Base-by-base conservation (phyloP, 2,888 invertebrate genomes). In the Scaptodrosophila latifasciaeformis region DNA sequence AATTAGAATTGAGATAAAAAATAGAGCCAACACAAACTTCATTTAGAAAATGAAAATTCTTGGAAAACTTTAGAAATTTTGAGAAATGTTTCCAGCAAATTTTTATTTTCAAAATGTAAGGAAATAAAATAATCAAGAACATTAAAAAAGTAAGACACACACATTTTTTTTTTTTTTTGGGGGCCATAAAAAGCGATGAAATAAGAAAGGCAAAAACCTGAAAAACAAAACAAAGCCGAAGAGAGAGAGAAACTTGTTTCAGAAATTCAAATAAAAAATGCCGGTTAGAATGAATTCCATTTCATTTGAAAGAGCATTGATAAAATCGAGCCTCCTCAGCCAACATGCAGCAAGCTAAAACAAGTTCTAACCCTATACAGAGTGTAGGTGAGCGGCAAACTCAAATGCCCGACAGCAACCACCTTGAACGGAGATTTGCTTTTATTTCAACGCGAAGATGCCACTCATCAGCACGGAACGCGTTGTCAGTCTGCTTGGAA, bases 401-500 rank as follows among this genome's bases (percentile, higher is more conserved):
- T n/a, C n/a, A n/a, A n/a, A n/a, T n/a, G n/a, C n/a, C n/a, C n/a
- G n/a, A n/a, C n/a, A n/a, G 24, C 24, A 3, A 7, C 24, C 24
- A 7, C 24, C 24, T 3, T 24, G 4, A 7, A 5, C 24, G 24
- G 24, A 24, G 24, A 24, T 24, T 24, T n/a, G n/a, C n/a, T n/a
- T n/a, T n/a, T n/a, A n/a, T n/a, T 24, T 7, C 4, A 31, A 5
- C 31, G 12, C 68, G 63, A 72, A 78, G 78, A 78, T 78, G 72
- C 75, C 65, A 50, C 64, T 43, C 34, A 57, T 53, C 64, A 58
- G 49, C 1, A 17, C 6, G 15, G 50, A 47, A 43, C 54, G 53
- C 13, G 12, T 54, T 54, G 57, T 66, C 75, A 77, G 80, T 77
- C 71, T 62, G 69, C 71, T 66, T 37, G 59, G 66, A 51, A 47